Evolutionary conservation across 2,797 vertebrate genomes (phyloP).

Genomic region (Mormyrus proboscirostris): DNA sequence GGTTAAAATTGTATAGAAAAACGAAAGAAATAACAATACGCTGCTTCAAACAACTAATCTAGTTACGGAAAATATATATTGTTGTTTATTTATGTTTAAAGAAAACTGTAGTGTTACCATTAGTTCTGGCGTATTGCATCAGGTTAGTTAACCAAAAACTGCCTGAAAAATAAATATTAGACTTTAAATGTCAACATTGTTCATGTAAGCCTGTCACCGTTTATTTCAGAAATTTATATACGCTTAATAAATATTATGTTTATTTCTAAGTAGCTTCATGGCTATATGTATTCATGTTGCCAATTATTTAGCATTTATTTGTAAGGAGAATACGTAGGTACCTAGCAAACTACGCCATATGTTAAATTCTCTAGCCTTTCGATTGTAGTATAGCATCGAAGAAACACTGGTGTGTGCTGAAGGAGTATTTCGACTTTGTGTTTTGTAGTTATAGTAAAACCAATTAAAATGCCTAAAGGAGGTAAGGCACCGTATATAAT

Average conservation of each 20-base stretch:
- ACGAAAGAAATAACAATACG: background rate
- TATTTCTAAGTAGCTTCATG: conserved; percentile 23
- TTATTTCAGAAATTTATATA: conserved; percentile 13
- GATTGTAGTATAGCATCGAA: background rate
- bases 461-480: conserved; percentile 64
- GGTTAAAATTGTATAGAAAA: background rate
- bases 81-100: background rate
- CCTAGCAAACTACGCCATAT: background rate
- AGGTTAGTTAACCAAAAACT: conserved; percentile 48
- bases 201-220: background rate
- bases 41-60: background rate
- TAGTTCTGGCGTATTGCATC: conserved; percentile 52
- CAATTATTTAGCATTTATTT: background rate
- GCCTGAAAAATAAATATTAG: conserved; percentile 40
- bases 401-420: background rate
- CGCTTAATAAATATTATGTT: background rate
- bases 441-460: conserved; percentile 22
- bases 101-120: conserved; percentile 21
- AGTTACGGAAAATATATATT: background rate
- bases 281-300: background rate
- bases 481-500: conserved; percentile 49
- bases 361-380: background rate
- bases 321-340: conserved; percentile 3
- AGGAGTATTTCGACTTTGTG: background rate
- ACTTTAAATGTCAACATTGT: background rate